Percentiles rank a stretch among this genome's conserved stretches.
Conservation (phyloP, 1,140 invertebrate genomes). For the Sycophaga agraensis region DNA sequence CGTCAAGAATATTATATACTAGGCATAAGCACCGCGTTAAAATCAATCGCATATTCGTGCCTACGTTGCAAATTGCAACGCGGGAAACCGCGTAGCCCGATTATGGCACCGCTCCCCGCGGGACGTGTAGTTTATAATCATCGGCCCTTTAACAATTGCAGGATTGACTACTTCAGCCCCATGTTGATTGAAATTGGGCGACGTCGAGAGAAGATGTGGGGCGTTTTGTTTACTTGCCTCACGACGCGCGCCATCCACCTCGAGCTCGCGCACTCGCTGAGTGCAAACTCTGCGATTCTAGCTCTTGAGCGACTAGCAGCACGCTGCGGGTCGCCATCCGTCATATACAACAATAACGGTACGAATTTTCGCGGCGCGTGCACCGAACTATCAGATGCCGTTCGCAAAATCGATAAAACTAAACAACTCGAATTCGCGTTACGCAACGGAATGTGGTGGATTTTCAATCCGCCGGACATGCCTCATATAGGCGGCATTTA, state of each 20-base stretch:
- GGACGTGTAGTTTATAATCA: neutral
- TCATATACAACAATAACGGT: slow-evolving; percentile 38
- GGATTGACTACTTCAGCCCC: too few relatives aligned
- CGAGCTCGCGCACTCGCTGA: too few relatives aligned
- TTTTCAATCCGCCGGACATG: neutral
- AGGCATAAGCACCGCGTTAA: slow-evolving; percentile 22
- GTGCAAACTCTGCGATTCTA: slow-evolving; percentile 33
- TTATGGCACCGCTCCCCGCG: too few relatives aligned
- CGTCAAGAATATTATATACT: slow-evolving; percentile 33
- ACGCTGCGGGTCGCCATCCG: slow-evolving; percentile 25
- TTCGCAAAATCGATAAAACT: slow-evolving; percentile 2
- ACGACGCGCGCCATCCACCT: too few relatives aligned
- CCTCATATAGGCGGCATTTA: slow-evolving; percentile 11
- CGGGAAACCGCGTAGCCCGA: slow-evolving; percentile 15
- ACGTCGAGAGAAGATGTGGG: slow-evolving; percentile 39
- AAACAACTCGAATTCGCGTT: slow-evolving; percentile 3
- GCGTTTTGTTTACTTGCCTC: slow-evolving; percentile 43
- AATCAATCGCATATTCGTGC: neutral
- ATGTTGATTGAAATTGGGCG: slow-evolving; percentile 27
- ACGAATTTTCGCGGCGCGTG: slow-evolving; percentile 42
- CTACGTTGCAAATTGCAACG: neutral
- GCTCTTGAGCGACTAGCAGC: slow-evolving; percentile 38
- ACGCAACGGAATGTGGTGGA: slow-evolving; percentile 4
- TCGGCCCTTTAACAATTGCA: slow-evolving; percentile 38
- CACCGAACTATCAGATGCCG: slow-evolving; percentile 29